Percentiles rank a stretch among this genome's conserved stretches.
Evolutionary conservation across 2,113 vertebrate genomes (phyloP).

Genomic region (Kobus ellipsiprymnus): DNA sequence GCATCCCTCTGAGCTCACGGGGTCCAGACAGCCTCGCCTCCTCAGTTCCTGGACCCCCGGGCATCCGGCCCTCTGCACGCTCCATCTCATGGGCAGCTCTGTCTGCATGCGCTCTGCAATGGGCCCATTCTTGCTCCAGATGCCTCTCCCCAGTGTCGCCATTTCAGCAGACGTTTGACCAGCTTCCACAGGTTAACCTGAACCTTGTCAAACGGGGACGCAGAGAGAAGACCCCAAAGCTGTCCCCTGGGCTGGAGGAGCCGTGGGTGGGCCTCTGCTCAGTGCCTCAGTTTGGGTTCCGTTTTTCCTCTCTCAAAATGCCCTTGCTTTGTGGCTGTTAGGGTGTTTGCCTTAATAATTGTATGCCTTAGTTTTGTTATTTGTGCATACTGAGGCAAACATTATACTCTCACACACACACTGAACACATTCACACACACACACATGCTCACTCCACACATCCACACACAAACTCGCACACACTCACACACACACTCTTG

Average conservation of each 20-base stretch:
- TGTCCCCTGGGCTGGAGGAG: background rate
- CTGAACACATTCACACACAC: background rate
- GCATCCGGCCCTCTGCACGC: background rate
- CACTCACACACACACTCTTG: background rate
- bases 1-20: background rate
- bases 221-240: background rate
- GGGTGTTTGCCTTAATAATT: background rate
- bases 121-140: background rate
- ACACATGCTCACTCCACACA: background rate
- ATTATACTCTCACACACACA: background rate
- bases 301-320: background rate
- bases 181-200: background rate
- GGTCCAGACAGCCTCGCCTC: background rate
- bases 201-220: background rate
- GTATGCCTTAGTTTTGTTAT: background rate
- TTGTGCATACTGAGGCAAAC: background rate
- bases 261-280: background rate
- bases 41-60: background rate
- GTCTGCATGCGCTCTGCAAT: accelerated
- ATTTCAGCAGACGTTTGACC: background rate
- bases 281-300: background rate
- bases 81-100: background rate
- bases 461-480: background rate
- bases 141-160: background rate
- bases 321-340: background rate